Percentiles rank a stretch among this genome's conserved stretches.
phyloP scores from a whole-genome alignment of 2,888 invertebrate species.

The Lochmaea crataegi region DNA sequence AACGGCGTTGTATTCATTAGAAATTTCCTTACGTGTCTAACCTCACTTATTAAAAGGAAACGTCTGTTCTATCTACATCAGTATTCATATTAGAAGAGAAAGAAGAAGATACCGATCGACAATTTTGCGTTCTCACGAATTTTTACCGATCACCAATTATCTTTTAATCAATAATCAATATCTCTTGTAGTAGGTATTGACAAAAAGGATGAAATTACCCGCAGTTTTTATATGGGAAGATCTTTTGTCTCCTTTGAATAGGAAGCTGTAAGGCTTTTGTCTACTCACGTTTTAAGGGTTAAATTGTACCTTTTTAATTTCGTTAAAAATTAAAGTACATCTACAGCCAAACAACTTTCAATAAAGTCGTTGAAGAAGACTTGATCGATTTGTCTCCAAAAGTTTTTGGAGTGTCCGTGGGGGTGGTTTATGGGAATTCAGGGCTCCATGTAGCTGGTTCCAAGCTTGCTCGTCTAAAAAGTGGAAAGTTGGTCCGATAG shows the following conservation, averaged over 20 bases:
- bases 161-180: conserved; percentile 32
- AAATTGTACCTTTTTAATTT: too few species aligned
- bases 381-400: too few species aligned
- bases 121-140: conserved; percentile 19
- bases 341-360: too few species aligned
- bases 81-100: conserved; percentile 5
- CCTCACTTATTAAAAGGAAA: too few species aligned
- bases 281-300: background rate
- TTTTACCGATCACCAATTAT: conserved; percentile 32
- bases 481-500: too few species aligned
- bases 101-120: conserved; percentile 17
- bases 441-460: too few species aligned
- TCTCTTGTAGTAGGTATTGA: conserved; percentile 3
- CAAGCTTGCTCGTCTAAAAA: too few species aligned
- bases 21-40: background rate
- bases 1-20: background rate
- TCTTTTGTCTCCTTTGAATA: conserved; percentile 2
- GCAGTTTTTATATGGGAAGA: background rate
- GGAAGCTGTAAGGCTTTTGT: conserved; percentile 9
- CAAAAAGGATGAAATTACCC: background rate
- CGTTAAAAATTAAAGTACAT: too few species aligned
- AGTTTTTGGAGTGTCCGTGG: too few species aligned
- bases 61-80: conserved; percentile 14
- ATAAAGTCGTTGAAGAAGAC: too few species aligned
- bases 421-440: too few species aligned